Evolutionary conservation across 2,797 vertebrate genomes (phyloP).

Genomic region (Chromis chromis): DNA sequence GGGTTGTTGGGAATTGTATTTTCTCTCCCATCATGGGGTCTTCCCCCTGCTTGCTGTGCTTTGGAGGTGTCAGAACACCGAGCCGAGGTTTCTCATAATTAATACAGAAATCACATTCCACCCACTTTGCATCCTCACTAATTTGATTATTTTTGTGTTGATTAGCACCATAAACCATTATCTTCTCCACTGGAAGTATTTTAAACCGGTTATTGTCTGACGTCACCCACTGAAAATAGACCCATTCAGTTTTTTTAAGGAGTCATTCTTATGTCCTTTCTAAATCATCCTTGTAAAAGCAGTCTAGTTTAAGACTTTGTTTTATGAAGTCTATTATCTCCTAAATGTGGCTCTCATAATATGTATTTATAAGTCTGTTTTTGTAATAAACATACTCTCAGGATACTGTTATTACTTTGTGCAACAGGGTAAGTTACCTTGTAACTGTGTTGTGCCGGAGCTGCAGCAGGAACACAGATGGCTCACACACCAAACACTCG

Average conservation of each 20-base stretch:
- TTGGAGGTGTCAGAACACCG: slow-evolving; percentile 69
- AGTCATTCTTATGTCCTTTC: not conserved
- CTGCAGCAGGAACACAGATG: slow-evolving; percentile 89
- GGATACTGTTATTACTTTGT: slow-evolving; percentile 16
- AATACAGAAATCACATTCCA: slow-evolving; percentile 82
- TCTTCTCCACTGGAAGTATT: slow-evolving; percentile 41
- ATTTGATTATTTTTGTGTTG: slow-evolving; percentile 77
- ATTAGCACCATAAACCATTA: slow-evolving; percentile 68
- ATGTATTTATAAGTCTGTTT: not conserved
- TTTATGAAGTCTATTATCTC: slow-evolving; percentile 19
- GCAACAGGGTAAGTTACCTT: slow-evolving; percentile 69
- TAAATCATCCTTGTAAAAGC: not conserved
- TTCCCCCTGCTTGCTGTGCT: slow-evolving; percentile 66
- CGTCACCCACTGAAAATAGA: slow-evolving; percentile 29
- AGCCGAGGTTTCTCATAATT: slow-evolving; percentile 79
- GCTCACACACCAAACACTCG: slow-evolving; percentile 88
- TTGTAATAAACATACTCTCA: slow-evolving; percentile 5
- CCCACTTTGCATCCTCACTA: slow-evolving; percentile 73
- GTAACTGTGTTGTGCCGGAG: slow-evolving; percentile 74
- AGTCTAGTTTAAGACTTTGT: slow-evolving; percentile 1
- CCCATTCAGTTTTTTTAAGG: not conserved
- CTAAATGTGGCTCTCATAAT: not conserved
- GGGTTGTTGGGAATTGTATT: slow-evolving; percentile 76
- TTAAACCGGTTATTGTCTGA: slow-evolving; percentile 44
- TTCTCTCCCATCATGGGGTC: slow-evolving; percentile 78